Conservation (phyloP, 2,113 vertebrate species). For the Ciconia stormi region DNA sequence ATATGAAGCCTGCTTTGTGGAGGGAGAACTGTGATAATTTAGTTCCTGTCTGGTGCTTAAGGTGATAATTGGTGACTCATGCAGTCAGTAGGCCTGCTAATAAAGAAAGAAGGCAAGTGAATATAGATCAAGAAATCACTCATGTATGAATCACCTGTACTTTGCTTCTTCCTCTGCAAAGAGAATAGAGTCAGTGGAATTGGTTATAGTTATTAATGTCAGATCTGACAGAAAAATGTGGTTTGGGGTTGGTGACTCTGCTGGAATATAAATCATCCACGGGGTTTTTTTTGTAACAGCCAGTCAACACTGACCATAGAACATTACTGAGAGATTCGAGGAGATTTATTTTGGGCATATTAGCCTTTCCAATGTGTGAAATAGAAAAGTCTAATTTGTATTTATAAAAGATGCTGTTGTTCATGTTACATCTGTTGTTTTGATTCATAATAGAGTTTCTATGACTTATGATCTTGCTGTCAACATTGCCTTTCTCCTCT, state of each 20-base stretch:
- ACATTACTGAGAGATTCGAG: background rate
- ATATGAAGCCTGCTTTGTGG: background rate
- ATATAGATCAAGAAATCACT: background rate
- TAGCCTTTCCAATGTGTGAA: background rate
- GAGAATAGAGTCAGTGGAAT: background rate
- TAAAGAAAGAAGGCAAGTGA: background rate
- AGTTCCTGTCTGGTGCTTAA: background rate
- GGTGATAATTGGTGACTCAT: background rate
- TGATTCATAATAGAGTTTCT: slow-evolving; percentile 16
- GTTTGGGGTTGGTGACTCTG: slow-evolving; percentile 18
- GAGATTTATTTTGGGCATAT: slow-evolving; percentile 14
- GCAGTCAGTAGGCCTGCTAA: background rate
- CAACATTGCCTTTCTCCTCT: background rate
- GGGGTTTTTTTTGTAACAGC: background rate
- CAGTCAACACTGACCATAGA: background rate
- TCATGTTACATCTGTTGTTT: slow-evolving; percentile 22
- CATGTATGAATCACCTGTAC: background rate
- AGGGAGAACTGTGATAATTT: background rate
- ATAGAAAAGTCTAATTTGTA: slow-evolving; percentile 2
- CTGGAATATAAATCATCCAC: slow-evolving; percentile 4
- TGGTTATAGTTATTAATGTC: background rate
- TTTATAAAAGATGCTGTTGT: slow-evolving; percentile 34
- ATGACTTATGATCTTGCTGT: background rate
- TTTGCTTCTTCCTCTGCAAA: background rate
- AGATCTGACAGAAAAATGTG: background rate